phyloP scores from a whole-genome alignment of 2,888 invertebrate genomes.

The Noctua fimbriata region DNA sequence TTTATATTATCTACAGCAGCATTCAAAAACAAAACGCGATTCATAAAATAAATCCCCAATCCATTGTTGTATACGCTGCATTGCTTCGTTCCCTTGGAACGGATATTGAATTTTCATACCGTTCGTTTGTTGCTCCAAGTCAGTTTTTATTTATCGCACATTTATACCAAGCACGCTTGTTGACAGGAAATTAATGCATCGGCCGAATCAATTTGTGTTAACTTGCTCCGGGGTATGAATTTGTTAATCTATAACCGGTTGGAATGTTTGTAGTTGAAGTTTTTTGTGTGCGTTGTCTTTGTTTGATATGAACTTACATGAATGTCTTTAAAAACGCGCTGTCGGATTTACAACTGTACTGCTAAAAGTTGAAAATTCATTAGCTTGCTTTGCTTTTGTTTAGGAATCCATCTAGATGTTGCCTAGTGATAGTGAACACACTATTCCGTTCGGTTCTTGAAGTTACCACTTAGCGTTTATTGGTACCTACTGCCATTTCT shows the following conservation, averaged over 20 bases:
- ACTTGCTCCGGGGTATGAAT: slow-evolving; percentile 39
- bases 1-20: slow-evolving; percentile 10
- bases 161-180: slow-evolving; percentile 80
- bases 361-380: neutral
- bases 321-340: neutral
- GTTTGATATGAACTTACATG: neutral
- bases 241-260: slow-evolving; percentile 31
- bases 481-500: neutral
- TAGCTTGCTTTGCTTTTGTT: neutral
- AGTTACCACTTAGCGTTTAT: neutral
- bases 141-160: slow-evolving; percentile 83
- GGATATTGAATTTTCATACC: slow-evolving; percentile 90
- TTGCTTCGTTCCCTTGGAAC: slow-evolving; percentile 76
- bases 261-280: neutral
- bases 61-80: slow-evolving; percentile 80
- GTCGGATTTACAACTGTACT: neutral
- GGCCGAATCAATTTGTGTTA: slow-evolving; percentile 65
- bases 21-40: slow-evolving; percentile 55
- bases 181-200: slow-evolving; percentile 89
- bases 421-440: neutral
- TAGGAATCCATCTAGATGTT: neutral
- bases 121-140: slow-evolving; percentile 83
- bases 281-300: neutral
- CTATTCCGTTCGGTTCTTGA: neutral
- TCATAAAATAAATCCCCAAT: slow-evolving; percentile 78